Percentiles rank a stretch among this genome's conserved stretches.
Evolutionary conservation across 1,140 invertebrate species (phyloP).

Genomic region (Rhagoletis pomonella): DNA sequence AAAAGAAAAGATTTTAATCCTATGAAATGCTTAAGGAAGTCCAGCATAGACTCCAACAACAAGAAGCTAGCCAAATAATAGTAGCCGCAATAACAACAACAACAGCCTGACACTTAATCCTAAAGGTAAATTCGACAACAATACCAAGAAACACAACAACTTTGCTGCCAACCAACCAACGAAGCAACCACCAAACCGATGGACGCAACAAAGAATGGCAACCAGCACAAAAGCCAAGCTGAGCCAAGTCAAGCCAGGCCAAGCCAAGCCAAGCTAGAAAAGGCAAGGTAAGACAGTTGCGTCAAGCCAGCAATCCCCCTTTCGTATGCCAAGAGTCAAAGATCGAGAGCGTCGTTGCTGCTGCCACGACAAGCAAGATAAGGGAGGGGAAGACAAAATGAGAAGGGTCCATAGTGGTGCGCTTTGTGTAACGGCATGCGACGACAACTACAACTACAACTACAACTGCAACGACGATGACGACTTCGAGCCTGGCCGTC

Average conservation of each 20-base stretch:
- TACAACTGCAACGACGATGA: background rate
- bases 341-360: slow-evolving; percentile 19
- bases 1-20: slow-evolving; percentile 20
- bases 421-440: slow-evolving; percentile 42
- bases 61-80: background rate
- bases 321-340: slow-evolving; percentile 8
- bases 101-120: slow-evolving; percentile 70
- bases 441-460: background rate
- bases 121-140: slow-evolving; percentile 63
- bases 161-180: background rate
- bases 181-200: slow-evolving; percentile 63
- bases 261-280: background rate
- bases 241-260: background rate
- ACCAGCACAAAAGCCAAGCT: background rate
- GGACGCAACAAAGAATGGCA: background rate
- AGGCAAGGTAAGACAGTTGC: background rate
- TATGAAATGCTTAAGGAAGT: slow-evolving; percentile 32
- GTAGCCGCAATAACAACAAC: slow-evolving; percentile 6
- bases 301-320: slow-evolving; percentile 17
- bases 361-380: background rate
- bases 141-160: slow-evolving; percentile 1
- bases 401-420: background rate
- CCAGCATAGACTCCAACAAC: background rate
- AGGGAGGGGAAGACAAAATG: background rate
- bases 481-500: background rate